A percentile compares a stretch with the other conserved stretches of the same genome.
These are phyloP conservation scores for Tryphoninae sp. DNA, from an alignment of 2,888 invertebrate species.

Conservation along the genomic window DNA sequence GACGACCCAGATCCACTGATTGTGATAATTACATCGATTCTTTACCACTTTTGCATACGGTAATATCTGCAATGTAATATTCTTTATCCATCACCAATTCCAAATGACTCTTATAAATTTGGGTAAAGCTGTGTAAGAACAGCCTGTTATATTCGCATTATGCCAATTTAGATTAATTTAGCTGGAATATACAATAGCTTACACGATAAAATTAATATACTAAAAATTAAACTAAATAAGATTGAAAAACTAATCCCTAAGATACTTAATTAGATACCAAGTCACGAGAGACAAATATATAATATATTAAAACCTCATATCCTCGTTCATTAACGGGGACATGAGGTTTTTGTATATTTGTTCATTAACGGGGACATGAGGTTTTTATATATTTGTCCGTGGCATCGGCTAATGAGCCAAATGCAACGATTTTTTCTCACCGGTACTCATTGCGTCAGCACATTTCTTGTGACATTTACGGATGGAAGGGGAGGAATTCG, in stretches of 20 bases:
- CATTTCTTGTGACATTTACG: neutral
- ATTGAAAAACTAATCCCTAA: no score
- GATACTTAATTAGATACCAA: neutral
- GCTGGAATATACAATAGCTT: no score
- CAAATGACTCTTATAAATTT: conserved; percentile 18
- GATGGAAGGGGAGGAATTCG: neutral
- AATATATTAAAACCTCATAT: neutral
- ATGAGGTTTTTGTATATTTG: neutral
- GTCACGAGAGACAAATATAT: neutral
- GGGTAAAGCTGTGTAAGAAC: neutral
- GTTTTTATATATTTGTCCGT: no score
- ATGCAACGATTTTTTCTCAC: conserved; percentile 23
- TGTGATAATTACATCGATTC: neutral
- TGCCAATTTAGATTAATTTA: no score
- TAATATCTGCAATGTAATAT: conserved; percentile 13
- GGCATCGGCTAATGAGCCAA: no score
- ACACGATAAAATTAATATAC: no score
- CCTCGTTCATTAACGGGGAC: conserved; percentile 15
- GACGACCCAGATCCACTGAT: neutral
- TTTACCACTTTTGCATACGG: neutral
- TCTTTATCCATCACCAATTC: conserved; percentile 26
- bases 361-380: conserved; percentile 17
- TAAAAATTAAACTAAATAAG: no score
- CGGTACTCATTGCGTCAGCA: neutral
- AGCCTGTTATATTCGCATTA: no score